phyloP scores from a whole-genome alignment of 1,140 invertebrate species.

The Papilio xuthus region DNA sequence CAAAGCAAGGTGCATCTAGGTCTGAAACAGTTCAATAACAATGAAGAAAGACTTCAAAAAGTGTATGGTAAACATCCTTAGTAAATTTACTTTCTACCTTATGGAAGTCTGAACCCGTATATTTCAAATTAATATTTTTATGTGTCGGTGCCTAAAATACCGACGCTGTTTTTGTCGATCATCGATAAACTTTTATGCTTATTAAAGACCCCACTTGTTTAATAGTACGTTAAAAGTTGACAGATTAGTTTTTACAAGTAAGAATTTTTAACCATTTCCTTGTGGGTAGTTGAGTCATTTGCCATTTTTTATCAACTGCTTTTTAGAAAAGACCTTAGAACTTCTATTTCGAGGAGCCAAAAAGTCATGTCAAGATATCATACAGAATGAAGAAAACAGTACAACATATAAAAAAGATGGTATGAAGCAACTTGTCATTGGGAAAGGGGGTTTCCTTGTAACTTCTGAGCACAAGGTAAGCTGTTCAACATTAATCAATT shows the following conservation, averaged over 20 bases:
- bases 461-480: constrained; percentile 60
- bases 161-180: background rate
- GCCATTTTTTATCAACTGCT: constrained; percentile 8
- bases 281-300: background rate
- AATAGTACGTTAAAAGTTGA: background rate
- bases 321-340: constrained; percentile 68
- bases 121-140: background rate
- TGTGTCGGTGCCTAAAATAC: background rate
- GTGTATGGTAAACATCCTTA: constrained; percentile 62
- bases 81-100: background rate
- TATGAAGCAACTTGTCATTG: constrained; percentile 69
- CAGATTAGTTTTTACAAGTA: background rate
- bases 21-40: constrained; percentile 72
- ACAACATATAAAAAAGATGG: constrained; percentile 50
- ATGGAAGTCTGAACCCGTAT: background rate
- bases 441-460: constrained; percentile 59
- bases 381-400: constrained; percentile 37
- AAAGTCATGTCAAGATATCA: constrained; percentile 47
- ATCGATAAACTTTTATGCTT: too few relatives aligned
- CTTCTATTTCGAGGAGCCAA: constrained; percentile 69
- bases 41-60: constrained; percentile 65
- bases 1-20: constrained; percentile 71
- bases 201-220: background rate
- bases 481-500: background rate
- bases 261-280: constrained; percentile 6